Percentiles rank a stretch among this genome's conserved stretches.
Conservation (phyloP, 35 echinoderm and acorn worm genomes). For the Holothuria glaberrima region DNA sequence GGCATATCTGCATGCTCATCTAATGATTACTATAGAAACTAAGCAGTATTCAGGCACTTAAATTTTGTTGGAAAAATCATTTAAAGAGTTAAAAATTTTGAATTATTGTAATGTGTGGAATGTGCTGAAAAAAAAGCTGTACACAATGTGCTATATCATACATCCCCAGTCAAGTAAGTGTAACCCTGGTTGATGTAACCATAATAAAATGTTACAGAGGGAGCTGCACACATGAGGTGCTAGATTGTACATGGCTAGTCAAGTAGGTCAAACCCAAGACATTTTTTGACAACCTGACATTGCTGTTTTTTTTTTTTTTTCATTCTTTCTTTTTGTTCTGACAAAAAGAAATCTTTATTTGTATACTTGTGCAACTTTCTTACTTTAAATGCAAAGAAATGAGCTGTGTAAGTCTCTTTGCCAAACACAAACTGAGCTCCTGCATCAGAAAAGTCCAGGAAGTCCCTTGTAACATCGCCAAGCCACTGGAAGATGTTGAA, state of each 20-base stretch:
- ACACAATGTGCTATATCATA: too few species aligned
- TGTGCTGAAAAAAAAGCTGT: too few species aligned
- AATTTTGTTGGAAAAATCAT: too few species aligned
- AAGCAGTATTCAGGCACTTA: too few species aligned
- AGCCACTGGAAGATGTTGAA: slow-evolving; percentile 57
- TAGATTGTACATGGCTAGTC: background rate
- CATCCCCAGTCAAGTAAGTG: too few species aligned
- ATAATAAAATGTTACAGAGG: background rate
- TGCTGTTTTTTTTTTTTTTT: background rate
- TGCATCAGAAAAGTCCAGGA: slow-evolving; percentile 45
- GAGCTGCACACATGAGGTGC: background rate
- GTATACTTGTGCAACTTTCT: background rate
- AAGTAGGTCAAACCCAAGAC: background rate
- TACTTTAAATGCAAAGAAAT: slow-evolving; percentile 73
- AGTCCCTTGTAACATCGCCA: slow-evolving; percentile 4
- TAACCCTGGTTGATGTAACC: background rate
- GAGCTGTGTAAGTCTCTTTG: slow-evolving; percentile 8
- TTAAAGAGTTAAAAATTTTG: too few species aligned
- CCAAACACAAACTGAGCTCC: slow-evolving; percentile 71
- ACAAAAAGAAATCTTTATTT: background rate
- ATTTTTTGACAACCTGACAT: background rate
- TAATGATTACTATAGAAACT: too few species aligned
- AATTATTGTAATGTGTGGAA: too few species aligned
- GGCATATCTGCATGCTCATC: too few species aligned
- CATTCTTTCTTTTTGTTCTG: background rate